Conservation (phyloP, 1,140 invertebrate species). For the Drosophila subobscura region DNA sequence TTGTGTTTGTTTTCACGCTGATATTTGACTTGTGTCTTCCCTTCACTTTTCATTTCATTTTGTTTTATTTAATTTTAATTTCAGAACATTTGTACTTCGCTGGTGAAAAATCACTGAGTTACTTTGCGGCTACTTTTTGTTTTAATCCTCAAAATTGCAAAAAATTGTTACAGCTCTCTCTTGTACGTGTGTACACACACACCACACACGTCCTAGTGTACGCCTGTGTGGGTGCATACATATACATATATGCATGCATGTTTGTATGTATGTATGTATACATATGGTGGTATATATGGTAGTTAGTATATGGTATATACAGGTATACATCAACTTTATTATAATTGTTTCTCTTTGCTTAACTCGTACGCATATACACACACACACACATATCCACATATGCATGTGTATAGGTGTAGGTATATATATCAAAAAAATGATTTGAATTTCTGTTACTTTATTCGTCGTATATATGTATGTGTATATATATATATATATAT, state of each 20-base stretch:
- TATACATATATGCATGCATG: constrained; percentile 3
- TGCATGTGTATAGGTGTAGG: constrained; percentile 29
- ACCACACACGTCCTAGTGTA: not conserved
- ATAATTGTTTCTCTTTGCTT: constrained; percentile 29
- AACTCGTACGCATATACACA: constrained; percentile 8
- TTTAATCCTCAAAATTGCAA: constrained; percentile 38
- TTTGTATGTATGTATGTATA: constrained; percentile 39
- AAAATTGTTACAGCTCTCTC: constrained; percentile 33
- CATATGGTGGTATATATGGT: constrained; percentile 37
- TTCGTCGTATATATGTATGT: constrained; percentile 30
- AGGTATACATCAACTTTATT: constrained; percentile 48
- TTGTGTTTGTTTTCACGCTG: not conserved
- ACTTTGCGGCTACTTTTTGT: constrained; percentile 68
- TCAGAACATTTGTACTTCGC: constrained; percentile 81
- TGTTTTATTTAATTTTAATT: constrained; percentile 48
- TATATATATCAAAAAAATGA: constrained; percentile 40
- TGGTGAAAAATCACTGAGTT: constrained; percentile 83
- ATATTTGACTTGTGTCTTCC: constrained; percentile 21
- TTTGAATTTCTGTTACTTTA: constrained; percentile 46
- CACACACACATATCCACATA: constrained; percentile 11
- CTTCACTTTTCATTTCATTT: constrained; percentile 8
- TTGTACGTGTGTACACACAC: constrained; percentile 11
- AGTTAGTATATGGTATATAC: constrained; percentile 51
- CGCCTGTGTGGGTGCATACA: constrained; percentile 6
- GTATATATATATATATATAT: constrained; percentile 33